Percentiles rank a stretch among this genome's conserved stretches.
Evolutionary conservation across 2,113 vertebrate species (phyloP).

Genomic region (Neopipo cinnamomea): DNA sequence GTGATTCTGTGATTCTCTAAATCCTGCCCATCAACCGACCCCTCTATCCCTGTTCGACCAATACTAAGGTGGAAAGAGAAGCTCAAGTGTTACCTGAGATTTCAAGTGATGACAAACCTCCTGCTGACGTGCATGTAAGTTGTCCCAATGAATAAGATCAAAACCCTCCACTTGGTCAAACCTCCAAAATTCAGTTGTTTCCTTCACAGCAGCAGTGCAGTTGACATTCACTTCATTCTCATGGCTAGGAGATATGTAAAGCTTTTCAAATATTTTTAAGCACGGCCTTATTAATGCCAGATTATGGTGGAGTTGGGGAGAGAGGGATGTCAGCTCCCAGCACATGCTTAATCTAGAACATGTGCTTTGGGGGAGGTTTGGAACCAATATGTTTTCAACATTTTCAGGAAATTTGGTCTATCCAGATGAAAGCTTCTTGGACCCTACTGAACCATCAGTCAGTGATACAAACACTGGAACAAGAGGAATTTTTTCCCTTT

Average conservation of each 20-base stretch:
- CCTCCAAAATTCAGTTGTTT: neutral
- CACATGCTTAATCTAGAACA: constrained; percentile 62
- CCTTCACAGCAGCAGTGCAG: neutral
- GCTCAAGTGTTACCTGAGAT: neutral
- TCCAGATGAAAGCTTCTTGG: constrained; percentile 66
- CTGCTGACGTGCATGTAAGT: fast-evolving
- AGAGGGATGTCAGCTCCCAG: constrained; percentile 45
- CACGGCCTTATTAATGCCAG: constrained; percentile 36
- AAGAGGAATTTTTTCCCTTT: neutral
- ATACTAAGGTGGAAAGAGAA: neutral
- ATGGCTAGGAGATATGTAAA: neutral
- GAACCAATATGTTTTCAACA: constrained; percentile 60
- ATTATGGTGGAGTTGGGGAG: neutral
- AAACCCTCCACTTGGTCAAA: neutral
- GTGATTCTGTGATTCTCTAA: neutral
- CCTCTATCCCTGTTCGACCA: neutral
- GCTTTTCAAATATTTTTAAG: constrained; percentile 17
- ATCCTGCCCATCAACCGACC: neutral
- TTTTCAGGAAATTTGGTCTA: constrained; percentile 69
- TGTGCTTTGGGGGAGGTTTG: constrained; percentile 38
- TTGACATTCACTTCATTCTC: neutral
- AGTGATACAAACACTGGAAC: neutral
- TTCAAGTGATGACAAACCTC: neutral
- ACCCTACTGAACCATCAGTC: constrained; percentile 19
- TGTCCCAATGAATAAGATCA: neutral